Evolutionary conservation across 2,888 invertebrate genomes (phyloP).

Genomic region (Unio pictorum): DNA sequence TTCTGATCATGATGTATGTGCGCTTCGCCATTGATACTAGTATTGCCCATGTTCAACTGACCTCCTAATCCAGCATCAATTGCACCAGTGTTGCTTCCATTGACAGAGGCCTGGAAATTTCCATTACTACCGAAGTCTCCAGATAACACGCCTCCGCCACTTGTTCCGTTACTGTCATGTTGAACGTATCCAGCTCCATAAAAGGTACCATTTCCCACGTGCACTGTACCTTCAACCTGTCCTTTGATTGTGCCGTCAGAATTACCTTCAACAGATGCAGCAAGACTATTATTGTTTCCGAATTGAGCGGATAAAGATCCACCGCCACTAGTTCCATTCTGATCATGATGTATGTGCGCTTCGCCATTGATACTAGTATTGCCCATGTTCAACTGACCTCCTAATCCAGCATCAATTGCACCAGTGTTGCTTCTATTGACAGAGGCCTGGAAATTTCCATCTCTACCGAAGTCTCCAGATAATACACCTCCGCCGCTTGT

Average conservation of each 20-base stretch:
- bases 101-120: too few relatives aligned
- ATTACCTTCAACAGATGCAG: too few relatives aligned
- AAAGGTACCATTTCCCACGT: background rate
- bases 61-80: too few relatives aligned
- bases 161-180: constrained; percentile 1
- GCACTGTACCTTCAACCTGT: too few relatives aligned
- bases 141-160: background rate
- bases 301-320: background rate
- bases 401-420: constrained; percentile 1
- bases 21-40: too few relatives aligned
- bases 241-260: too few relatives aligned
- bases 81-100: too few relatives aligned
- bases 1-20: too few relatives aligned
- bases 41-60: too few relatives aligned
- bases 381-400: background rate
- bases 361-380: background rate
- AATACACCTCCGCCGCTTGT: constrained; percentile 1
- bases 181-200: constrained; percentile 1
- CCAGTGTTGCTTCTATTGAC: background rate
- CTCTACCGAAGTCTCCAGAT: background rate
- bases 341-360: constrained; percentile 1
- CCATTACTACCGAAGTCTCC: too few relatives aligned
- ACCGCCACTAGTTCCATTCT: constrained; percentile 2
- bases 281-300: too few relatives aligned
- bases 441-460: background rate